Conservation (phyloP, 2,888 invertebrate species). For the Ashinkailepas kermadecensis region DNA sequence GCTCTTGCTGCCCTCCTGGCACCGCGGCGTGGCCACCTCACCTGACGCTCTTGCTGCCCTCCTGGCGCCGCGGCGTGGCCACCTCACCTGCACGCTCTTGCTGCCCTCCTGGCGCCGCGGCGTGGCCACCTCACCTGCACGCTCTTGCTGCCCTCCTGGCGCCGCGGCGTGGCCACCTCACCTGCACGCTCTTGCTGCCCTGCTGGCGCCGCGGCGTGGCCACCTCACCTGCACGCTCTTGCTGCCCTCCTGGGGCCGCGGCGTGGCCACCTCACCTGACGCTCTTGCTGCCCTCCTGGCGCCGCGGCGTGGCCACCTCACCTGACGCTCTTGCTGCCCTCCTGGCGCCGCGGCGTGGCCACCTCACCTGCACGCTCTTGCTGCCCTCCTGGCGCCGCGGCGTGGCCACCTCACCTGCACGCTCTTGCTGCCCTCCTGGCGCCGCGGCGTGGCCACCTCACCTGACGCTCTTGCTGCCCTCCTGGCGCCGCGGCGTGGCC, state of each 20-base stretch:
- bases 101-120: conserved; percentile 66
- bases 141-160: conserved; percentile 56
- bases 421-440: conserved; percentile 56
- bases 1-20: conserved; percentile 56
- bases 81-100: conserved; percentile 27
- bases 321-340: conserved; percentile 46
- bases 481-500: conserved; percentile 55
- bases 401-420: conserved; percentile 1
- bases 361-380: conserved; percentile 27
- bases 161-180: conserved; percentile 36
- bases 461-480: conserved; percentile 46
- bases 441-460: conserved; percentile 36
- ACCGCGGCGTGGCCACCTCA: background rate
- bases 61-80: conserved; percentile 55
- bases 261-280: conserved; percentile 2
- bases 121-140: conserved; percentile 1
- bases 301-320: conserved; percentile 36
- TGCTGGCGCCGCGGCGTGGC: conserved; percentile 59
- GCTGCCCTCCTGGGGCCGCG: conserved; percentile 64
- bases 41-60: conserved; percentile 46
- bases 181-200: conserved; percentile 42
- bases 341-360: conserved; percentile 55
- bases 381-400: conserved; percentile 66
- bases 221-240: conserved; percentile 27
- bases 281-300: conserved; percentile 56